Conservation (phyloP, 64 coral and sea anemone genomes). For the Montipora capricornis region DNA sequence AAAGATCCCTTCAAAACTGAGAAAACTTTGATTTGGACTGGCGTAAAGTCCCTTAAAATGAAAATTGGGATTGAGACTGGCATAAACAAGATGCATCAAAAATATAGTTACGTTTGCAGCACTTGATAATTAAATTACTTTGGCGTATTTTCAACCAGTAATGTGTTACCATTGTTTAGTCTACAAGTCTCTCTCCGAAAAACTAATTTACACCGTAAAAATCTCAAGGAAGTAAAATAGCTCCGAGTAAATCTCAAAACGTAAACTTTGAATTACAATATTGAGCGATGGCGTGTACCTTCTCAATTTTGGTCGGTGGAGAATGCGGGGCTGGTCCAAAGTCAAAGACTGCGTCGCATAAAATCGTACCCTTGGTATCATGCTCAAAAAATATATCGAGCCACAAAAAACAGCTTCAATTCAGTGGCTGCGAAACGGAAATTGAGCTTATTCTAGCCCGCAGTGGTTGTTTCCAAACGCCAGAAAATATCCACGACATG, state of each 20-base stretch:
- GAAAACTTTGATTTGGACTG: no score
- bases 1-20: no score
- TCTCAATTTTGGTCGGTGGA: slow-evolving; percentile 18
- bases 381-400: background rate
- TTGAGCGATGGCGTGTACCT: slow-evolving; percentile 15
- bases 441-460: slow-evolving; percentile 10
- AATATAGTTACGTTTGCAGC: no score
- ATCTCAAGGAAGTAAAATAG: no score
- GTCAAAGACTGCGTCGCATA: background rate
- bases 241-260: no score
- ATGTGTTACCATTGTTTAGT: background rate
- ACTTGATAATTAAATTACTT: background rate
- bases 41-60: no score
- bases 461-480: background rate
- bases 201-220: no score
- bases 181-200: no score
- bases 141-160: slow-evolving; percentile 10
- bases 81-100: no score
- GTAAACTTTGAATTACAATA: background rate
- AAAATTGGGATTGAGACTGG: no score
- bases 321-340: slow-evolving; percentile 16
- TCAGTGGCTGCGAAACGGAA: slow-evolving; percentile 15
- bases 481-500: slow-evolving; percentile 18
- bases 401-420: background rate
- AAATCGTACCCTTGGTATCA: background rate